Conservation (phyloP, 2,888 invertebrate genomes). For the Drosophila anomelani region DNA sequence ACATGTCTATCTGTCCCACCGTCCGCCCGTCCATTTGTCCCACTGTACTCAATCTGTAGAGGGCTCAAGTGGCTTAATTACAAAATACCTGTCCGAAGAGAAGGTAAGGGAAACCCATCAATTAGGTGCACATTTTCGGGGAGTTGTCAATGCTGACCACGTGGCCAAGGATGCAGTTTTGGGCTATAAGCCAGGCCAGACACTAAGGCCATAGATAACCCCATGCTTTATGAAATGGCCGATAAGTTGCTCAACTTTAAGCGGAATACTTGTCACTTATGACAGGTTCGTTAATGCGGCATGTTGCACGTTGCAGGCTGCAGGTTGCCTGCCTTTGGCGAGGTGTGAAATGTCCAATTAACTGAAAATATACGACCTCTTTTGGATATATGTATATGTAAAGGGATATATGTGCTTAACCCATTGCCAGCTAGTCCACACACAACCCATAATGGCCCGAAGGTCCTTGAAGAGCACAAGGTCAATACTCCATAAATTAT, state of each 20-base stretch:
- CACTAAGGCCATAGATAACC: conserved; percentile 45
- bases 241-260: conserved; percentile 79
- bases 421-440: conserved; percentile 49
- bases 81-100: conserved; percentile 32
- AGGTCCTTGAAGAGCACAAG: conserved; percentile 66
- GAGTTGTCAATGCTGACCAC: conserved; percentile 38
- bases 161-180: conserved; percentile 50
- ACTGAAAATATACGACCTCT: conserved; percentile 80
- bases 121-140: conserved; percentile 33
- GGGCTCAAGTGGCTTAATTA: conserved; percentile 60
- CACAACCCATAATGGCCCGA: conserved; percentile 66
- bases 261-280: conserved; percentile 81
- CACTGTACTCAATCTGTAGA: conserved; percentile 33
- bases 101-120: conserved; percentile 35
- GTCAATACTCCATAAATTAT: conserved; percentile 24
- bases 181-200: not conserved
- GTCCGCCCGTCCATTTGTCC: conserved; percentile 43
- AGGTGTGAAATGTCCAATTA: conserved; percentile 83
- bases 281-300: conserved; percentile 80
- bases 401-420: conserved; percentile 43
- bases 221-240: conserved; percentile 58
- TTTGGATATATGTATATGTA: not conserved
- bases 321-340: conserved; percentile 20
- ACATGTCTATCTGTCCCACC: conserved; percentile 35
- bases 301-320: conserved; percentile 16